Base-by-base conservation (phyloP, 2,113 vertebrate genomes). In the Terrapene triunguis region DNA sequence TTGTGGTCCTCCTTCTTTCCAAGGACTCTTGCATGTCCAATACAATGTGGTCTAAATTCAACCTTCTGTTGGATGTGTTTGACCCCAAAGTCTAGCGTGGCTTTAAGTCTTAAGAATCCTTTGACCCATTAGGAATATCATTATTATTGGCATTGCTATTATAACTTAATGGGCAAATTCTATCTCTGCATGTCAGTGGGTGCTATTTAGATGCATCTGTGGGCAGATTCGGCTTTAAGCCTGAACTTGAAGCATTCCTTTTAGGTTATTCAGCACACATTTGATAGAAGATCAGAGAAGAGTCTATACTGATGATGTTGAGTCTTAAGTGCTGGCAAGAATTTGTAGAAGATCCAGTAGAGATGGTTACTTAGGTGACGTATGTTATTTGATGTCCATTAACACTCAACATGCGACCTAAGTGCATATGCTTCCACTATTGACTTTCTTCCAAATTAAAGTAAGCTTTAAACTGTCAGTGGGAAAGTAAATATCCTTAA, bases 361-460 rank as follows among this genome's bases (percentile, higher is more conserved):
- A 72, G 57, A 87, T 79, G 22, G 19, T 10, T 89, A 2, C 13
- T 42, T 13, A 87, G 53, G 38, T 88, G 65, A 95, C 78, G 5
- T 51, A 89, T 92, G 79, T 84, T 93, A 79, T 84, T 91, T 95
- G 51, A 82, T 87, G 8, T 55, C 29, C 74, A 47, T 78, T 54
- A 35, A 44, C 24, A 32, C 51, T 32, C 69, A 47, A 11, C 50
- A 74, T 42, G 29, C 2, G 0, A 85, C 32, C 50, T 57, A 86
- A 35, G 24, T 93, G 44, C 44, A 59, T 87, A 24, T 10, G 48
- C 32, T 93, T 95, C 55, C 62, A 83, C 42, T 83, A 51, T 69
- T 85, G 80, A 51, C 83, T 87, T 95, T 95, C 91, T 89, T 85
- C 82, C 85, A 53, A 90, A 54, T 57, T 87, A 27, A 25, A 82